Evolutionary conservation across 2,797 vertebrate genomes (phyloP), one percentile per base, ranked within the genome.

Genomic region (Danio tinwini): DNA sequence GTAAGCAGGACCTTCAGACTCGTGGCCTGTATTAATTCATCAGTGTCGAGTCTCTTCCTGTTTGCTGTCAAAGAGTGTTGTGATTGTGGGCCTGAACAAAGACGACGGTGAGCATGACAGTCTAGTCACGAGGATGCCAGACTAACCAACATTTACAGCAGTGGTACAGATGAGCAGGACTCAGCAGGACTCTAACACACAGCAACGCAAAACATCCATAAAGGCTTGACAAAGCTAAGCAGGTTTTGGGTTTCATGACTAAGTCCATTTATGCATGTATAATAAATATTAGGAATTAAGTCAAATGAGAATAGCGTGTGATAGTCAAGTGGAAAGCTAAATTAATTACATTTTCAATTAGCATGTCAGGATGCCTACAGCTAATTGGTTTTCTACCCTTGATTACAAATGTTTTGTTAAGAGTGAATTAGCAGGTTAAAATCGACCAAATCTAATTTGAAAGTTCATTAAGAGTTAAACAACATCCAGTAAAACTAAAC

Each of bases 401-500:
- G 7, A 87, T 82, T 70, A 59, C 56, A 85, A 87, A 83, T 9
- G 13, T 67, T 49, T 85, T 85, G 75, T 17, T 76, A 70, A 58
- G 17, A 81, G 70, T 21, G 56, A 83, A 81, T 84, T 71, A 86
- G 84, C 40, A 50, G 62, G 80, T 80, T 85, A 39, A 74, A 59
- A 71, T 58, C 78, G 83, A 83, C 86, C 70, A 69, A 73, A 80
- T 75, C 64, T 84, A 87, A 88, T 84, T 83, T 78, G 21, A 39
- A 82, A 82, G 81, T 85, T 87, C 61, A 89, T 88, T 87, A 88
- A 85, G 73, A 64, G 16, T 68, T 50, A 49, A 68, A 29, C 8
- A 68, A 50, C 21, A 16, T 68, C 17, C 19, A 37, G 45, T n/a
- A 37, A 37, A 68, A 49, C 45, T 21, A 50, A 68, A 11, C 44